Percentiles rank a stretch among this genome's conserved stretches.
Evolutionary conservation across 2,113 vertebrate genomes (phyloP).

Genomic region (Clupea harengus): DNA sequence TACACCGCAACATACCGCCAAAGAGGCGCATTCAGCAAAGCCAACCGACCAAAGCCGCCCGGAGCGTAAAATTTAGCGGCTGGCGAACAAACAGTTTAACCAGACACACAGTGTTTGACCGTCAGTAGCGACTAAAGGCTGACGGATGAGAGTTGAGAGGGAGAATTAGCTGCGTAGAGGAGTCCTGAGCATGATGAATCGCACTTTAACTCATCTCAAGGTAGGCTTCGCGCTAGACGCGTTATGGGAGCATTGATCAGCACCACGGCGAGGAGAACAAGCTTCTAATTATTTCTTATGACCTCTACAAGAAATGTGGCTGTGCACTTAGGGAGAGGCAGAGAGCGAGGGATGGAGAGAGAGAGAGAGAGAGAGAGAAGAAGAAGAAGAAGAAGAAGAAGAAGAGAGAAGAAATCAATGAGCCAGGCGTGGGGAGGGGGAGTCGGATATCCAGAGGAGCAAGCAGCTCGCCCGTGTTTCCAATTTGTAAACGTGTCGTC

Average conservation of each 20-base stretch:
- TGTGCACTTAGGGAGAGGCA: not conserved
- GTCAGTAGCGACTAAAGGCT: not conserved
- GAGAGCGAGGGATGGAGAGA: not conserved
- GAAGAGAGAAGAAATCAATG: not conserved
- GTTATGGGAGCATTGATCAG: conserved; percentile 9
- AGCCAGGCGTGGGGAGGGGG: not conserved
- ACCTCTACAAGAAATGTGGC: not conserved
- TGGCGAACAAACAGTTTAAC: not conserved
- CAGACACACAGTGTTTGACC: not conserved
- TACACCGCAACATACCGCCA: not conserved
- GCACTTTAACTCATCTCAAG: not conserved
- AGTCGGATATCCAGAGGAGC: not conserved
- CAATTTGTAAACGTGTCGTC: not conserved
- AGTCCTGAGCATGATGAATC: not conserved
- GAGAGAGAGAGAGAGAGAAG: not conserved
- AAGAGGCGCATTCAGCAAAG: not conserved
- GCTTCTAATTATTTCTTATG: conserved; percentile 20
- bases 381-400: not conserved
- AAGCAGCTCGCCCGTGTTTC: not conserved
- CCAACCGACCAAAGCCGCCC: not conserved
- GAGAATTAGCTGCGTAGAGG: not conserved
- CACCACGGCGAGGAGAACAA: not conserved
- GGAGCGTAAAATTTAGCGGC: not conserved
- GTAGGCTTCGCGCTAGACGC: not conserved
- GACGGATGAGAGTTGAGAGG: not conserved